Percentiles rank a stretch among this genome's conserved stretches.
These are phyloP conservation scores for Sebastolobus altivelis DNA, from an alignment of 2,797 vertebrate genomes.

Conservation along the genomic window DNA sequence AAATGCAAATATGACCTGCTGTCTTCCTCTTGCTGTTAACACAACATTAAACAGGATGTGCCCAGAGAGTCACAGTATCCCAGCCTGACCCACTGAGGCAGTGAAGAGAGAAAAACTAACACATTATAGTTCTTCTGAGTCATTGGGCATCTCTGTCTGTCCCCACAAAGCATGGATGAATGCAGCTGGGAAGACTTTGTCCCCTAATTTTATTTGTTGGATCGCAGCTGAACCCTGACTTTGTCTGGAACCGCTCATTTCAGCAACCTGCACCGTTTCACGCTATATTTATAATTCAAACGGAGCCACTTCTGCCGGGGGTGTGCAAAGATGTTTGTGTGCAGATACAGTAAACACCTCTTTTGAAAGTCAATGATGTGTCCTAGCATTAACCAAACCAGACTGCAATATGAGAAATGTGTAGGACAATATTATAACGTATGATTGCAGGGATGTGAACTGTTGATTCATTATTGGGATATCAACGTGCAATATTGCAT, in stretches of 20 bases:
- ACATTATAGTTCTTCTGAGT: constrained; percentile 64
- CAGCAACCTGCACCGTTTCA: constrained; percentile 48
- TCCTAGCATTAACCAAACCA: constrained; percentile 34
- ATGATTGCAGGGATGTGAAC: constrained; percentile 34
- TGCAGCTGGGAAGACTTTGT: constrained; percentile 44
- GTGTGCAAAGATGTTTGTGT: constrained; percentile 38
- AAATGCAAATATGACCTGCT: constrained; percentile 56
- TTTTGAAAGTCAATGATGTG: constrained; percentile 53
- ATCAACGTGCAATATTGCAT: constrained; percentile 29
- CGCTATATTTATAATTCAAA: constrained; percentile 66
- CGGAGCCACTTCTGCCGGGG: constrained; percentile 28
- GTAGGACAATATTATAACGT: constrained; percentile 1
- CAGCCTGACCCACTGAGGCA: constrained; percentile 49
- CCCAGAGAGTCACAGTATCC: constrained; percentile 57
- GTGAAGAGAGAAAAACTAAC: constrained; percentile 41
- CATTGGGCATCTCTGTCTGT: constrained; percentile 57
- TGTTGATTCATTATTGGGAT: constrained; percentile 42
- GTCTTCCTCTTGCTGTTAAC: constrained; percentile 55
- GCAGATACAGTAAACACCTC: constrained; percentile 50
- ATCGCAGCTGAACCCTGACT: constrained; percentile 66
- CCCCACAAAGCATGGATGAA: constrained; percentile 57
- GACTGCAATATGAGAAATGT: constrained; percentile 26
- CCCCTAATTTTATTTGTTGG: constrained; percentile 64
- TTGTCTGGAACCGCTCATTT: constrained; percentile 58
- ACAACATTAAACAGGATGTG: constrained; percentile 60